Base-by-base conservation (phyloP, 2,113 vertebrate genomes). In the Lathamus discolor region DNA sequence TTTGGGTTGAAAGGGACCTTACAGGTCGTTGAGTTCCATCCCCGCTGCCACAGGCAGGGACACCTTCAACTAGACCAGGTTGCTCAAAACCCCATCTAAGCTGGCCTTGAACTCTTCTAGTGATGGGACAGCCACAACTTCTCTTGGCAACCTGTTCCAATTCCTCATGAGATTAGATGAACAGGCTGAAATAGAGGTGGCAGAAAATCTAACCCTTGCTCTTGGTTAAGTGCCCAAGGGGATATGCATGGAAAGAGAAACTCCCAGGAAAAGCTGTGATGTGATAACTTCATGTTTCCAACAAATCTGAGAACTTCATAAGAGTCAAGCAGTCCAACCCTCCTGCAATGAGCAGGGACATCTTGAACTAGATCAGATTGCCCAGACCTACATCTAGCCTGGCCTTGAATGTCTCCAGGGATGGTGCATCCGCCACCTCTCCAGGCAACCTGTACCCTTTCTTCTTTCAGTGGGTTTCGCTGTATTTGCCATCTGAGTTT, bases 401-500 rank as follows among this genome's bases (percentile, higher is more conserved):
- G 22, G 57, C 22, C 33, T 35, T 59, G 33, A 59, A 14, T 35
- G 57, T 59, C 22, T 35, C 57, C n/a, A 59, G 57, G 22, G 57
- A 10, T 59, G 22, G n/a, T 1, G 2, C 22, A 59, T 35, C 57
- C 22, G 35, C 33, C 57, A 35, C 57, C 33, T 59, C 33, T 59
- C 33, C 3, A 6, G 57, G 33, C 33, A 35, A 7, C 57, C 33
- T 59, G 9, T 46, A 5, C 23, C 23, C 23, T 22, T 67, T 19
- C 20, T 44, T 86, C 23, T 89, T 90, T 57, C 62, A 37, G 46
- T 0, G 39, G 35, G 27, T 92, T 94, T 95, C 87, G 72, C 76
- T 88, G 6, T 88, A 59, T 92, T 96, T 93, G 43, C 49, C 66
- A 37, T 95, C 64, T 59, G 63, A 91, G 46, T 44, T 73, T 90